Evolutionary conservation across 2,888 invertebrate species (phyloP).

Genomic region (Schrankia costaestrigalis): DNA sequence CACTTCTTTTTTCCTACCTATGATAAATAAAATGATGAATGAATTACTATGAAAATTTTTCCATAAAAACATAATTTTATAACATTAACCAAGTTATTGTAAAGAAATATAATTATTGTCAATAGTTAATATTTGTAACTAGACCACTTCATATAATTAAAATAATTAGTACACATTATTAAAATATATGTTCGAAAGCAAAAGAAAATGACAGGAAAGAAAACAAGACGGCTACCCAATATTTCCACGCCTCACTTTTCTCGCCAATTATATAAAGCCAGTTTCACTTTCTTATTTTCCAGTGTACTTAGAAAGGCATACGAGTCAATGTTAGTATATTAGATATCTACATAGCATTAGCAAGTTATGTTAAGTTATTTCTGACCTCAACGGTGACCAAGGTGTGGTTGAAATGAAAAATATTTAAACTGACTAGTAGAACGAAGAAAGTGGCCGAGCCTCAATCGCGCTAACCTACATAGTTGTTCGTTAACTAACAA

Average conservation of each 20-base stretch:
- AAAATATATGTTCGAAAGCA: slow-evolving; percentile 11
- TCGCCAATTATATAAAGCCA: slow-evolving; percentile 51
- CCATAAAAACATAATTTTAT: too few relatives aligned
- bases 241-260: slow-evolving; percentile 55
- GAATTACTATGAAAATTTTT: too few relatives aligned
- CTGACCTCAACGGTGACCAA: slow-evolving; percentile 31
- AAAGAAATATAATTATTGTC: too few relatives aligned
- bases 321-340: slow-evolving; percentile 15
- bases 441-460: slow-evolving; percentile 50
- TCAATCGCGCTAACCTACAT: too few relatives aligned
- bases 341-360: slow-evolving; percentile 29
- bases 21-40: too few relatives aligned
- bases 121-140: background rate
- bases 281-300: slow-evolving; percentile 67
- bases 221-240: slow-evolving; percentile 49
- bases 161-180: background rate
- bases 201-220: slow-evolving; percentile 53
- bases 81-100: too few relatives aligned
- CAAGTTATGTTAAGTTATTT: slow-evolving; percentile 42
- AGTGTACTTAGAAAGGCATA: slow-evolving; percentile 32
- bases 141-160: background rate
- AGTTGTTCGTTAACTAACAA: too few relatives aligned
- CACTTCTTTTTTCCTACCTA: too few relatives aligned
- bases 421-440: slow-evolving; percentile 34
- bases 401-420: slow-evolving; percentile 42